A percentile compares a stretch with the other conserved stretches of the same genome.
Conservation (phyloP, 2,797 vertebrate species). For the Gallirallus australis region DNA sequence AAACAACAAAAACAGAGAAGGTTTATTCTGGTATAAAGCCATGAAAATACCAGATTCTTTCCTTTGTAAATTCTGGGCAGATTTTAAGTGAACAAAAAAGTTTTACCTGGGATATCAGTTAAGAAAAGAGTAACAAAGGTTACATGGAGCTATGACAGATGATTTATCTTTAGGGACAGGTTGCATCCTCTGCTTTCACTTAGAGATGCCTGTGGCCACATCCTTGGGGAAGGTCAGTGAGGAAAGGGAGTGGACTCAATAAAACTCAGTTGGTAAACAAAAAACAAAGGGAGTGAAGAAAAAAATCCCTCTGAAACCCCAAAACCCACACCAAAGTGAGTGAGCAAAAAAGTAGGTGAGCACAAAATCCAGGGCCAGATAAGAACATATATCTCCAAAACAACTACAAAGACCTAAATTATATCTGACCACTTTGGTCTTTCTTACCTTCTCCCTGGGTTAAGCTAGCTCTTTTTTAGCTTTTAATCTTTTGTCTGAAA, state of each 20-base stretch:
- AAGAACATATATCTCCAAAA: background rate
- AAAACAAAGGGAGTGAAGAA: background rate
- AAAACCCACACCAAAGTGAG: background rate
- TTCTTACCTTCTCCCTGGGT: background rate
- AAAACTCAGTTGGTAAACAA: background rate
- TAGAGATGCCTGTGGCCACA: background rate
- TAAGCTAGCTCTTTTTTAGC: background rate
- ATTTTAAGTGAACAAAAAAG: background rate
- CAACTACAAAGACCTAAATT: background rate
- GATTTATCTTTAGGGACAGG: background rate
- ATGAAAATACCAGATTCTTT: background rate
- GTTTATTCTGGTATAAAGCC: background rate
- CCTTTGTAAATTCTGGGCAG: background rate
- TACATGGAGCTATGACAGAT: background rate
- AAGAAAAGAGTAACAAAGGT: background rate
- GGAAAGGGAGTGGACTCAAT: background rate
- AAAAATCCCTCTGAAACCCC: background rate
- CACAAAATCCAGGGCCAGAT: background rate
- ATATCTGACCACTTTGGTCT: background rate
- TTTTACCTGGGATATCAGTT: background rate
- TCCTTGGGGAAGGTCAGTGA: background rate
- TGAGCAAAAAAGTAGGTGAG: background rate
- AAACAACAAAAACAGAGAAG: background rate
- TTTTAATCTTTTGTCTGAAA: background rate
- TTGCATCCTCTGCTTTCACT: background rate